Percentiles rank a stretch among this genome's conserved stretches.
phyloP scores from a whole-genome alignment of 2,113 vertebrate species.

The Anarhynchus alexandrinus region DNA sequence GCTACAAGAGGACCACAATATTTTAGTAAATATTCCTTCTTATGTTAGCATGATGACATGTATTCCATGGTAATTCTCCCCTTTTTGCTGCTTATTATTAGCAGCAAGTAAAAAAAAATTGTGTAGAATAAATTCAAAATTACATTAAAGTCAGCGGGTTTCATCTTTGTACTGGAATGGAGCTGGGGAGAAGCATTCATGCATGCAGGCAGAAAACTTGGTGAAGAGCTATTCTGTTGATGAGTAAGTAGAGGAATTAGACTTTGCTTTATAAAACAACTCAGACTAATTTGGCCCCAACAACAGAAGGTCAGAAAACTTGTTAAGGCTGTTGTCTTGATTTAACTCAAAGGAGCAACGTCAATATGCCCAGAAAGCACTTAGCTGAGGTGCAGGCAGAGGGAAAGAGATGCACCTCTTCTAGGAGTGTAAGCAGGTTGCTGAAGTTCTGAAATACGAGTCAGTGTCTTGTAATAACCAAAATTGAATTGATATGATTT shows the following conservation, averaged over 20 bases:
- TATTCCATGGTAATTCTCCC: background rate
- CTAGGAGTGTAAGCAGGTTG: background rate
- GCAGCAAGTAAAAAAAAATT: background rate
- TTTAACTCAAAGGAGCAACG: background rate
- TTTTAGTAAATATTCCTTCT: background rate
- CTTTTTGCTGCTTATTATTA: background rate
- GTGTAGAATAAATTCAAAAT: background rate
- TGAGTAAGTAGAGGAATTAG: background rate
- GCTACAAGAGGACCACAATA: background rate
- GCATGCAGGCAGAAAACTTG: background rate
- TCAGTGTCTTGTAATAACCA: background rate
- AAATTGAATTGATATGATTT: background rate
- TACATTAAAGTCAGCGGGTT: background rate
- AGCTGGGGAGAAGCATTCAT: background rate
- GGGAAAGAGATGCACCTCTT: background rate
- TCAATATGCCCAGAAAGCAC: background rate
- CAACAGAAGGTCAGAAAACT: background rate
- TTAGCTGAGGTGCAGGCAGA: background rate
- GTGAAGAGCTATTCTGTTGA: background rate
- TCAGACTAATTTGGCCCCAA: background rate
- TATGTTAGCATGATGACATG: background rate
- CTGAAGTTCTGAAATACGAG: background rate
- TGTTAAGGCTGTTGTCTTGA: background rate
- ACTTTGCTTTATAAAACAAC: background rate
- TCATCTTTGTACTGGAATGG: background rate